A percentile compares a stretch with the other conserved stretches of the same genome.
phyloP scores from a whole-genome alignment of 2,888 invertebrate species.

The Synergus gifuensis region DNA sequence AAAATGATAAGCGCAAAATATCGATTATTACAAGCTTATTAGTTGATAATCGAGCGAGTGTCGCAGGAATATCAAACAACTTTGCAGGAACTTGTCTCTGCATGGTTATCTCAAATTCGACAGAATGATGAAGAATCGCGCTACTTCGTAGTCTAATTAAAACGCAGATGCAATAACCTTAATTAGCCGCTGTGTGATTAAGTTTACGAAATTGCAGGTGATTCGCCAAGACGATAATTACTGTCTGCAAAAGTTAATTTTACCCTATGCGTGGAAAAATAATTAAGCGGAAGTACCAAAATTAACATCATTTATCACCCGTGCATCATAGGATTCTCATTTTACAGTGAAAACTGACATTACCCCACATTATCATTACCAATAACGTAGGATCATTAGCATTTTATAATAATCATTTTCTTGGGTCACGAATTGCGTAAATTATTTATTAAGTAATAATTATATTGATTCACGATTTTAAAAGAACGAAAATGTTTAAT shows the following conservation, averaged over 20 bases:
- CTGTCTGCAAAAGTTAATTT: constrained; percentile 18
- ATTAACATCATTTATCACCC: neutral
- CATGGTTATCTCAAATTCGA: neutral
- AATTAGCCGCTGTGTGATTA: constrained; percentile 6
- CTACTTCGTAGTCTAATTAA: constrained; percentile 11
- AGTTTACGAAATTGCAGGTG: constrained; percentile 35
- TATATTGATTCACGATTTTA: too few species aligned
- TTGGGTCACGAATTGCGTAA: too few species aligned
- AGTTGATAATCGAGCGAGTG: neutral
- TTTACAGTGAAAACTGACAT: neutral
- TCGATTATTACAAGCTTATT: neutral
- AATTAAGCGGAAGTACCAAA: neutral
- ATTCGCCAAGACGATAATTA: neutral
- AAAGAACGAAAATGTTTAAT: too few species aligned
- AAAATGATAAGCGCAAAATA: neutral
- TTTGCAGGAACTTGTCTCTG: neutral
- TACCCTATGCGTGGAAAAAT: neutral
- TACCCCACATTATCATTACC: too few species aligned
- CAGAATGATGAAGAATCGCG: neutral
- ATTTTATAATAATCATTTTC: too few species aligned
- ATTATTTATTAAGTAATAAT: too few species aligned
- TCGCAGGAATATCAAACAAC: neutral
- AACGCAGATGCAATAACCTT: constrained; percentile 26
- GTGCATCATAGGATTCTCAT: neutral
- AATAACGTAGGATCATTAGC: too few species aligned